phyloP scores from a whole-genome alignment of 2,797 vertebrate species.

The Nannoperca australis region DNA sequence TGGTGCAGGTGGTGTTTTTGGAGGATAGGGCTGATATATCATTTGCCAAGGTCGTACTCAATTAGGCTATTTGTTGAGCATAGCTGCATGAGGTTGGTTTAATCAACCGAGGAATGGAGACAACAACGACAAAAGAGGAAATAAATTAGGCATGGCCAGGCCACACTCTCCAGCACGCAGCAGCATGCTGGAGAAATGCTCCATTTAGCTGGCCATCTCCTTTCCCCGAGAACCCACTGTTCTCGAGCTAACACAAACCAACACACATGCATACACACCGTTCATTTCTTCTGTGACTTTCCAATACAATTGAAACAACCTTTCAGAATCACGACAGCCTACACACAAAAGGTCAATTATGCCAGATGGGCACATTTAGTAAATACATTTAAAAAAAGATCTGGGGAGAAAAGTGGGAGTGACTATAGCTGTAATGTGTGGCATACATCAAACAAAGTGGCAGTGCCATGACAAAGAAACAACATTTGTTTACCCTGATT shows the following conservation, averaged over 20 bases:
- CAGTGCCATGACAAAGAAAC: slow-evolving; percentile 76
- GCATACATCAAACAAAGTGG: slow-evolving; percentile 76
- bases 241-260: slow-evolving; percentile 45
- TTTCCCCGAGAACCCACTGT: slow-evolving; percentile 64
- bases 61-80: slow-evolving; percentile 88
- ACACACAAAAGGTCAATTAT: slow-evolving; percentile 78
- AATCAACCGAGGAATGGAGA: slow-evolving; percentile 86
- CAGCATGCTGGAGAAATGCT: slow-evolving; percentile 82
- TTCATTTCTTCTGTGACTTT: slow-evolving; percentile 69
- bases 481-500: slow-evolving; percentile 84
- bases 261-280: slow-evolving; percentile 23
- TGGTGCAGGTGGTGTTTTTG: slow-evolving; percentile 84
- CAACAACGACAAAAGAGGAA: slow-evolving; percentile 85
- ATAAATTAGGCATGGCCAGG: slow-evolving; percentile 85
- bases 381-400: slow-evolving; percentile 63
- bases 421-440: slow-evolving; percentile 59
- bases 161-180: slow-evolving; percentile 78
- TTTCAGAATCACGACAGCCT: slow-evolving; percentile 66
- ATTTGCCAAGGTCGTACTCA: slow-evolving; percentile 88
- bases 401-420: slow-evolving; percentile 53
- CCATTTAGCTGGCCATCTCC: slow-evolving; percentile 81
- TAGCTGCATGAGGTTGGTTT: slow-evolving; percentile 86
- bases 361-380: slow-evolving; percentile 80
- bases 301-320: slow-evolving; percentile 60
- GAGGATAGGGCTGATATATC: slow-evolving; percentile 85